Evolutionary conservation across 2,113 vertebrate species (phyloP).

Genomic region (Mungos mungo): DNA sequence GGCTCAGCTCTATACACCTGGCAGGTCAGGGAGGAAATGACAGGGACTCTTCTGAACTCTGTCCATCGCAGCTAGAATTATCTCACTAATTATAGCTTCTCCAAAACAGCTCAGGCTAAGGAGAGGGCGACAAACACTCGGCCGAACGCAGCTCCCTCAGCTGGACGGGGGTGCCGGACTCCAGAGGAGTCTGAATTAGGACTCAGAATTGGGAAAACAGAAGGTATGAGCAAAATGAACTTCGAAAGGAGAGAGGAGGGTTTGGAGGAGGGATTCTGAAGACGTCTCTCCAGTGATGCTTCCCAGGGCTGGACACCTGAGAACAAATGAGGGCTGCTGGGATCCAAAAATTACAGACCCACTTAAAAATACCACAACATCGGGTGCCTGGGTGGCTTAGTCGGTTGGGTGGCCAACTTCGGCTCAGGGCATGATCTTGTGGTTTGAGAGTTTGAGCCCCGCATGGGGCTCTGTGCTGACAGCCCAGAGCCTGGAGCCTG

Average conservation of each 20-base stretch:
- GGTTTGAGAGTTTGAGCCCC: too few relatives aligned
- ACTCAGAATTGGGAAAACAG: conserved; percentile 70
- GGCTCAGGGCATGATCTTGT: too few relatives aligned
- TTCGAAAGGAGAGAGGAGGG: not conserved
- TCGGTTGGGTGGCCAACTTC: too few relatives aligned
- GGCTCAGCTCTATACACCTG: rapidly evolving
- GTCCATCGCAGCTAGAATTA: not conserved
- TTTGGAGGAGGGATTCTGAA: not conserved
- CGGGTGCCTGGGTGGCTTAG: too few relatives aligned
- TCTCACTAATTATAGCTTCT: conserved; percentile 33
- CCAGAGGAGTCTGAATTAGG: not conserved
- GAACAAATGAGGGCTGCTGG: conserved; percentile 64
- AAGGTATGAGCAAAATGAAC: conserved; percentile 40
- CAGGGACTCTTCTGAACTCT: not conserved
- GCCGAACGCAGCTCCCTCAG: not conserved
- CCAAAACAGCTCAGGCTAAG: conserved; percentile 34
- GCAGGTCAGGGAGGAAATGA: not conserved
- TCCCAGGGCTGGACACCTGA: conserved; percentile 41
- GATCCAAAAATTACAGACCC: conserved; percentile 72
- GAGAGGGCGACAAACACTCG: not conserved
- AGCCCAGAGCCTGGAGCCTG: too few relatives aligned
- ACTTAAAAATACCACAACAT: conserved; percentile 27
- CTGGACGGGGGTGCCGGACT: not conserved
- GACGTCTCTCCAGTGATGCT: conserved; percentile 29
- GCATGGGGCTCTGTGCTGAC: too few relatives aligned